Conservation (phyloP, 2,888 invertebrate species). For the Cantharis nigra region DNA sequence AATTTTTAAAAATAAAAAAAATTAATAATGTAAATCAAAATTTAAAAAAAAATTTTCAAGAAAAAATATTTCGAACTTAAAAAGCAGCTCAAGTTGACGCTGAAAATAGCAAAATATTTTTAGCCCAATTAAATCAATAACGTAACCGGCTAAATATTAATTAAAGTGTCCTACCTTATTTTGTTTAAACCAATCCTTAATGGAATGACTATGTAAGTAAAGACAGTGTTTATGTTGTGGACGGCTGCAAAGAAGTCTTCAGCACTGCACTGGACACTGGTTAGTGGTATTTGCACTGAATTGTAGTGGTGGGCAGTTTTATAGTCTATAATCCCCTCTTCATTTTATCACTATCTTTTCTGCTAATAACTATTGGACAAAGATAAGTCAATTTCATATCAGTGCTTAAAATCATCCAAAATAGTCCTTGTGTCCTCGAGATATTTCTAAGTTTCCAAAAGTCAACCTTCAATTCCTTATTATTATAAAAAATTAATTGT, state of each 20-base stretch:
- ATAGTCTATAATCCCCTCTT: constrained; percentile 31
- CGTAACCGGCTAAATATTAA: neutral
- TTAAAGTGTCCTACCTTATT: constrained; percentile 3
- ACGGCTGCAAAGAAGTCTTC: constrained; percentile 16
- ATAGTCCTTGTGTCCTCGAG: neutral
- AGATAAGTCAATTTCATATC: constrained; percentile 11
- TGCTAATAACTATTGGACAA: constrained; percentile 30
- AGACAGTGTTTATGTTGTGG: neutral
- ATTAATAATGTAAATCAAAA: neutral
- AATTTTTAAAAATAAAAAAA: too few species aligned
- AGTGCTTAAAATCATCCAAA: neutral
- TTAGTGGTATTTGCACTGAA: constrained; percentile 27
- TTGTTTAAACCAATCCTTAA: neutral
- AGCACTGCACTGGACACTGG: constrained; percentile 34
- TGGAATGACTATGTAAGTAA: neutral
- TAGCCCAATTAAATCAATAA: neutral
- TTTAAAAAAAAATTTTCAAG: neutral
- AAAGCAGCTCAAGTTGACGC: neutral
- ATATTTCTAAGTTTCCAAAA: neutral
- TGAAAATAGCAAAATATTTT: neutral
- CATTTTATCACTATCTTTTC: constrained; percentile 23
- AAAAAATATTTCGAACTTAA: neutral
- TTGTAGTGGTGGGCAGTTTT: constrained; percentile 29
- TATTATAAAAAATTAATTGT: neutral
- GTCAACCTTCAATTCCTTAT: neutral